These are phyloP conservation scores for Trisateles emortualis DNA, from an alignment of 2,888 invertebrate species.

Conservation along the genomic window DNA sequence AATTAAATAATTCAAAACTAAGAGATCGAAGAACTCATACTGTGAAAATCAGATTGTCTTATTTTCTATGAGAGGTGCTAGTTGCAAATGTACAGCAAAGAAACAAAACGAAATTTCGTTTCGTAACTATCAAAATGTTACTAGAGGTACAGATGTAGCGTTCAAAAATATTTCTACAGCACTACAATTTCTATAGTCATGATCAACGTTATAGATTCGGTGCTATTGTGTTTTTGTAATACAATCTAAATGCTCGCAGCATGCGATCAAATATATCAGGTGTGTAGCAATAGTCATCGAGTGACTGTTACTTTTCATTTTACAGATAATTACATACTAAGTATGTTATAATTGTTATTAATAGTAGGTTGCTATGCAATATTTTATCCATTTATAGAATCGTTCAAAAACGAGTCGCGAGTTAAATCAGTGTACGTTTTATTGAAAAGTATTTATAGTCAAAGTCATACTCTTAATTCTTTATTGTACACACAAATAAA, in stretches of 20 bases:
- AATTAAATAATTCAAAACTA: too few species aligned
- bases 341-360: slow-evolving; percentile 18
- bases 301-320: slow-evolving; percentile 58
- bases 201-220: slow-evolving; percentile 53
- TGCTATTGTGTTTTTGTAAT: slow-evolving; percentile 73
- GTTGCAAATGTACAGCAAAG: too few species aligned
- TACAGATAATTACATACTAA: slow-evolving; percentile 31
- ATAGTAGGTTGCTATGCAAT: slow-evolving; percentile 11
- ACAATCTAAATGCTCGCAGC: slow-evolving; percentile 72
- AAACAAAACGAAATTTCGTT: too few species aligned
- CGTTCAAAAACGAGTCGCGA: neutral
- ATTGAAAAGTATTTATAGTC: too few species aligned
- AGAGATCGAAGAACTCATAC: too few species aligned
- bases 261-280: slow-evolving; percentile 72
- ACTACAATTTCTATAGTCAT: neutral
- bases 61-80: too few species aligned
- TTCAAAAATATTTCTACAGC: neutral
- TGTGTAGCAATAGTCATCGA: slow-evolving; percentile 66
- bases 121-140: too few species aligned
- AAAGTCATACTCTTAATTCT: too few species aligned
- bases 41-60: too few species aligned
- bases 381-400: slow-evolving; percentile 8
- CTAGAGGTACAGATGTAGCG: too few species aligned
- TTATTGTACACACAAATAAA: too few species aligned
- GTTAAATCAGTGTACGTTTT: too few species aligned